phyloP scores from a whole-genome alignment of 2,797 vertebrate species.

The Toxotes lorentzi region DNA sequence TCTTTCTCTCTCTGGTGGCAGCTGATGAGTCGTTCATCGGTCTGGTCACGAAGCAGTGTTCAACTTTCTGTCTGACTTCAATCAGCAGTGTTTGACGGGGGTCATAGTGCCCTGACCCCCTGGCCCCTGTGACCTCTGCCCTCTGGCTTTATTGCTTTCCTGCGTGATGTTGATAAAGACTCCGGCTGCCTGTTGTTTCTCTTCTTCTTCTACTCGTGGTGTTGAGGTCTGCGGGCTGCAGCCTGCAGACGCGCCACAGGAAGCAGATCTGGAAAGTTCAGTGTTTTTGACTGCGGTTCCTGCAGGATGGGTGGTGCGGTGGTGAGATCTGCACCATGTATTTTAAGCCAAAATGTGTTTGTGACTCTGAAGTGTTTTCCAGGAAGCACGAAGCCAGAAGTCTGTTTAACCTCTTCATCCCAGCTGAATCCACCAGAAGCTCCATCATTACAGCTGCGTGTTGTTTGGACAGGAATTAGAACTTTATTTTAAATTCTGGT shows the following conservation, averaged over 20 bases:
- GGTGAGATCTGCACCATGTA: not conserved
- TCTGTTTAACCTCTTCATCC: constrained; percentile 26
- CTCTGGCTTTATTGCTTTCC: constrained; percentile 23
- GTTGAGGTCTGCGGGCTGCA: constrained; percentile 21
- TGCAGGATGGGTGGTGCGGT: not conserved
- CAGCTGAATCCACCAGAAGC: constrained; percentile 11
- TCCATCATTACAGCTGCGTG: not conserved
- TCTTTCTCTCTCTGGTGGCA: not conserved
- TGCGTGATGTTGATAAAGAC: constrained; percentile 32
- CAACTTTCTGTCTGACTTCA: constrained; percentile 39
- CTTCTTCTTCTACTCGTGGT: constrained; percentile 11
- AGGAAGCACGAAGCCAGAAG: constrained; percentile 14
- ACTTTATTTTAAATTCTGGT: not conserved
- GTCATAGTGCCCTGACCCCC: not conserved
- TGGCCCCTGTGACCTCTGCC: not conserved
- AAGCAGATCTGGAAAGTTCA: constrained; percentile 36
- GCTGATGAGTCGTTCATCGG: constrained; percentile 42
- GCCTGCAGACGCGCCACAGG: constrained; percentile 33
- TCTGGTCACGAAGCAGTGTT: constrained; percentile 35
- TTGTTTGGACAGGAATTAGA: not conserved
- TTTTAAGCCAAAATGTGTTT: constrained; percentile 18
- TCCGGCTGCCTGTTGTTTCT: constrained; percentile 27
- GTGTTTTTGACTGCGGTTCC: constrained; percentile 1
- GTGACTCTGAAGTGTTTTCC: constrained; percentile 17
- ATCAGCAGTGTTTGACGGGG: constrained; percentile 29